Evolutionary conservation across 2,888 invertebrate genomes (phyloP).

Genomic region (Helobdella robusta): DNA sequence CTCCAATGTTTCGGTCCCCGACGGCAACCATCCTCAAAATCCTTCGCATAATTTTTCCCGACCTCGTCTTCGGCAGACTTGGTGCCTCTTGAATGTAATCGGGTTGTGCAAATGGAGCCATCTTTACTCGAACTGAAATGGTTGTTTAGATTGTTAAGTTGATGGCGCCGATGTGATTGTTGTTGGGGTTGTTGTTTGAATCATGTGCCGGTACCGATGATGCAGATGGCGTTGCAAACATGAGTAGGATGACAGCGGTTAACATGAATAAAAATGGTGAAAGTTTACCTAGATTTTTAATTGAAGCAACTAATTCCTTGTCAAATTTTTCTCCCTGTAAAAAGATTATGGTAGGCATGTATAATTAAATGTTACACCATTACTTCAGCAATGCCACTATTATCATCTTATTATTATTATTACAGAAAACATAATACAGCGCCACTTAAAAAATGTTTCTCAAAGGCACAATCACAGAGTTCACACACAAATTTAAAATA

Average conservation of each 20-base stretch:
- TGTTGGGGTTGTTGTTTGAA: no score
- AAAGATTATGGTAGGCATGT: constrained; percentile 6
- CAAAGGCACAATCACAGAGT: no score
- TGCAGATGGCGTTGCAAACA: no score
- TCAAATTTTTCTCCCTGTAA: constrained; percentile 55
- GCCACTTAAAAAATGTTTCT: no score
- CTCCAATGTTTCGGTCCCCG: constrained; percentile 79
- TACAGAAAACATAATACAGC: not conserved
- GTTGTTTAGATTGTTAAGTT: no score
- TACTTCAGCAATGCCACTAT: no score
- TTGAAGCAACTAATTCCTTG: constrained; percentile 57
- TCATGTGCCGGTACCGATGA: no score
- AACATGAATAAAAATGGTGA: not conserved
- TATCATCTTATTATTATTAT: no score
- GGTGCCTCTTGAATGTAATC: constrained; percentile 88
- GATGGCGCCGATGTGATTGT: no score
- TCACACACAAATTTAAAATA: no score
- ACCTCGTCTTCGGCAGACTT: constrained; percentile 86
- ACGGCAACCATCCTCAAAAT: constrained; percentile 84
- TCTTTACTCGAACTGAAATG: constrained; percentile 66
- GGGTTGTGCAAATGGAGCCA: constrained; percentile 90
- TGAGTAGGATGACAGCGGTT: no score
- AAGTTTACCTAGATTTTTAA: constrained; percentile 41
- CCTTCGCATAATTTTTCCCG: constrained; percentile 95
- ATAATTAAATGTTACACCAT: not conserved